Evolutionary conservation across 2,888 invertebrate species (phyloP), one percentile per base, ranked within the genome.

Genomic region (Caenorhabditis afra): DNA sequence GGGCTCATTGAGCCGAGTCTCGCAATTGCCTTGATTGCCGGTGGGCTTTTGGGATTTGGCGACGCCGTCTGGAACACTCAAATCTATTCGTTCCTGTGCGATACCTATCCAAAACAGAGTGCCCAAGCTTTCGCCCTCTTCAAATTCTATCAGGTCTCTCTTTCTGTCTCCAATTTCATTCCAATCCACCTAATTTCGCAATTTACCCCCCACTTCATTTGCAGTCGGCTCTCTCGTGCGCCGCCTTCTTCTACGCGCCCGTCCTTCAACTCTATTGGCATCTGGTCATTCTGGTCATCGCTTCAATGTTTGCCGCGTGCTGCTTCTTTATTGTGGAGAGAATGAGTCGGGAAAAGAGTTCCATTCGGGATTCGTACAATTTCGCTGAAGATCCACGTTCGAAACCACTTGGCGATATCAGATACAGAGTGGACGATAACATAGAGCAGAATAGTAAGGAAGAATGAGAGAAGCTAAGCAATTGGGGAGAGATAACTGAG

Each of bases 71-170:
- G 94, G 92, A 98, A 98, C 90, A 98, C 98, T 0, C 92, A 87
- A 81, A 94, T 97, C 49, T 97, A 96, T 90, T 95, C 97, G 0
- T 94, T 97, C 81, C 92, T 99, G 41, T 97, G 97, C 1, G 94
- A 94, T 11, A 93, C 95, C 59, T 98, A 95, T 90, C 93, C 95
- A 0, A 94, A 95, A 68, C 94, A 96, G 86, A 85, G 85, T 45
- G 95, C 97, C 0, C 94, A 97, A 12, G 98, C 98, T 0, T 99
- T 99, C 91, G 97, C 98, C 1, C 92, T 99, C 1, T 99, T 97
- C 92, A 99, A 98, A 92, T 98, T 98, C 91, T 94, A 94, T 74
- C 96, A 96, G 93, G 92, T 92, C 88, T n/a, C 55, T 58, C 50
- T 1, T 39, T 39, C 41, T 57, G 20, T 3, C 10, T 53, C 35